Percentiles rank a stretch among this genome's conserved stretches.
Evolutionary conservation across 2,113 vertebrate genomes (phyloP).

Genomic region (Gavia stellata): DNA sequence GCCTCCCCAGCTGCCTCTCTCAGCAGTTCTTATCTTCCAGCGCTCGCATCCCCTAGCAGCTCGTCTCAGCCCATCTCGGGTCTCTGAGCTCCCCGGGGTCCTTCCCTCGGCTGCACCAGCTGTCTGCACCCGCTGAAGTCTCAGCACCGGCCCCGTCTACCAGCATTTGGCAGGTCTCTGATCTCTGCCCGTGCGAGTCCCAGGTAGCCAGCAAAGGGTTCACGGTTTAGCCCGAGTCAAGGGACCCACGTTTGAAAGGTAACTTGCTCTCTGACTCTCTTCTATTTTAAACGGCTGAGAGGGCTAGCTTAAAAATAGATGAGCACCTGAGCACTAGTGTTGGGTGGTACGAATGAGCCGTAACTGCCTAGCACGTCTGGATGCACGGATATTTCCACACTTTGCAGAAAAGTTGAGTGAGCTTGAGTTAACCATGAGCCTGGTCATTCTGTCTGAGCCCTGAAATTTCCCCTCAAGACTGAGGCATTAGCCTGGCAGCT

Average conservation of each 20-base stretch:
- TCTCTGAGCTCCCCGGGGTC: not conserved
- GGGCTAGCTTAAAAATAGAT: not conserved
- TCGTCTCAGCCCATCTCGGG: not conserved
- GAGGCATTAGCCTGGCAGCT: conserved; percentile 32
- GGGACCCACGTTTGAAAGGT: not conserved
- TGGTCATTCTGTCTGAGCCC: not conserved
- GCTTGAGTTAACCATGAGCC: not conserved
- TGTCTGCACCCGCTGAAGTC: not conserved
- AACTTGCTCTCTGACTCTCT: not conserved
- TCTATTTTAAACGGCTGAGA: not conserved
- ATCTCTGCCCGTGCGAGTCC: not conserved
- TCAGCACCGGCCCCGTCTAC: not conserved
- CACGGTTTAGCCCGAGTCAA: not conserved
- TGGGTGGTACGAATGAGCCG: not conserved
- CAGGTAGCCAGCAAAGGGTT: not conserved
- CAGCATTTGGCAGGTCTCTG: not conserved
- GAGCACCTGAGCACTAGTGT: not conserved
- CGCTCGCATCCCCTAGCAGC: not conserved
- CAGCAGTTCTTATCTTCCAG: conserved; percentile 38
- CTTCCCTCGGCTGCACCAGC: not conserved
- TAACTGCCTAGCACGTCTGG: not conserved
- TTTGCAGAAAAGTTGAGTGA: not conserved
- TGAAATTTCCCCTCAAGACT: not conserved
- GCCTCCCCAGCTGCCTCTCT: conserved; percentile 26
- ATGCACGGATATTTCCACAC: not conserved